phyloP scores from a whole-genome alignment of 2,797 vertebrate species.

The Alcedo quadribrachys region DNA sequence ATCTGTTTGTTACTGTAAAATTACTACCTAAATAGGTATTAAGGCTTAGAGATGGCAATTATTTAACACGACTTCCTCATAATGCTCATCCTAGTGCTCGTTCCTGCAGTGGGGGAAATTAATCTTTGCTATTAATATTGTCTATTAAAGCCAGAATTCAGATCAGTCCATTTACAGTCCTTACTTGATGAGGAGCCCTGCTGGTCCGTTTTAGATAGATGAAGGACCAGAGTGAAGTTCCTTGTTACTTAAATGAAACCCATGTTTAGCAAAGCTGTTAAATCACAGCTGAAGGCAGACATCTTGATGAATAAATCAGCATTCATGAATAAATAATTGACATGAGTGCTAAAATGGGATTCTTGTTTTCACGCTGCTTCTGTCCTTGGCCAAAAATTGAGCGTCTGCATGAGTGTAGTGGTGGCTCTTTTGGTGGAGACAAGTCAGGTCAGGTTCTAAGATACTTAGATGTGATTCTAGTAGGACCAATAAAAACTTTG shows the following conservation, averaged over 20 bases:
- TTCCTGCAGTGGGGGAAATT: conserved; percentile 38
- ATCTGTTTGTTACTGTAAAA: conserved; percentile 32
- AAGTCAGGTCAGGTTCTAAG: not conserved
- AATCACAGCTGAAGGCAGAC: conserved; percentile 42
- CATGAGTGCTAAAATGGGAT: conserved; percentile 32
- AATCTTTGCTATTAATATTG: conserved; percentile 54
- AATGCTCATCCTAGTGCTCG: conserved; percentile 4
- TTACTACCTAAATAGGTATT: not conserved
- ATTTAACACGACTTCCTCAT: conserved; percentile 23
- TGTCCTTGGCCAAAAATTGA: conserved; percentile 16
- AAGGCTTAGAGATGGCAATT: not conserved
- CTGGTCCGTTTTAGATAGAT: conserved; percentile 56
- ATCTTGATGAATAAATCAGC: conserved; percentile 54
- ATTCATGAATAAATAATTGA: conserved; percentile 58
- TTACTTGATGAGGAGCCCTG: conserved; percentile 65
- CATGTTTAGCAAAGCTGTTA: conserved; percentile 61
- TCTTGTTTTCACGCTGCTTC: not conserved
- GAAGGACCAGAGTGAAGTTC: conserved; percentile 32
- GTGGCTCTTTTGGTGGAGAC: not conserved
- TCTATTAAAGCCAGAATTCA: conserved; percentile 30
- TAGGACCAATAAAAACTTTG: not conserved
- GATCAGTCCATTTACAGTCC: not conserved
- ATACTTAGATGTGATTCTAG: not conserved
- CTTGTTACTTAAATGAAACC: conserved; percentile 62
- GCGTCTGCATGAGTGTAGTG: not conserved